Evolutionary conservation across 35 echinoderm and acorn worm species (phyloP), one percentile per base, ranked within the genome.

Genomic region (Nesometra sesokonis): DNA sequence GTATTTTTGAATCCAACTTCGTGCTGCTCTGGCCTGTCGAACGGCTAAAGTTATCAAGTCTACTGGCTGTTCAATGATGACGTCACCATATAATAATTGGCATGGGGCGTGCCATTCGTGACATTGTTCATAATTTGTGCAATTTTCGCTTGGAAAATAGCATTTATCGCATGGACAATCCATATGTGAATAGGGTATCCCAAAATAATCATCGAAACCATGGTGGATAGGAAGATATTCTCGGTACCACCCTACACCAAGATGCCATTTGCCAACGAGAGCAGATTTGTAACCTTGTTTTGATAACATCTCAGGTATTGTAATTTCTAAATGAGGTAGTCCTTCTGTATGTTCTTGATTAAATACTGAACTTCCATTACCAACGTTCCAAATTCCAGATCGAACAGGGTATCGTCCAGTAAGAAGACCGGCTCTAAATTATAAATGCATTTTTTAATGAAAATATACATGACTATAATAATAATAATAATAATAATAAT

Each of bases 221-320:
- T 67, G 46, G 7, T 86, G 77, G 11, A 47, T 19, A 23, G 86
- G 78, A 29, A 86, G 31, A n/a, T 32, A 86, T 34, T 86, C 35
- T 32, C 46, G 11, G 7, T 86, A 19, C 46, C 29, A 32, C 7
- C 85, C 85, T 17, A 77, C 30, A 32, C 85, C 85, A 29, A 86
- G 34, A 35, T 86, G 85, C 85, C 85, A 86, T n/a, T 86, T 86
- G 8, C 85, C 85, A 0, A 86, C 34, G 5, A 78, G 77, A 5
- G 3, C 40, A 0, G 85, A 77, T 30, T 78, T 30, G 46, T 86
- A 86, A 31, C 85, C 85, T 86, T 78, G 46, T 86, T 29, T 17
- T 11, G 77, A 29, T 30, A 86, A 32, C 21, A 86, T 77, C 30
- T 86, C 46, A 13, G 85, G 47, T 4, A 86, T 86, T 40, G 85